Base-by-base conservation (phyloP, 2,113 vertebrate species). In the Ictalurus furcatus region DNA sequence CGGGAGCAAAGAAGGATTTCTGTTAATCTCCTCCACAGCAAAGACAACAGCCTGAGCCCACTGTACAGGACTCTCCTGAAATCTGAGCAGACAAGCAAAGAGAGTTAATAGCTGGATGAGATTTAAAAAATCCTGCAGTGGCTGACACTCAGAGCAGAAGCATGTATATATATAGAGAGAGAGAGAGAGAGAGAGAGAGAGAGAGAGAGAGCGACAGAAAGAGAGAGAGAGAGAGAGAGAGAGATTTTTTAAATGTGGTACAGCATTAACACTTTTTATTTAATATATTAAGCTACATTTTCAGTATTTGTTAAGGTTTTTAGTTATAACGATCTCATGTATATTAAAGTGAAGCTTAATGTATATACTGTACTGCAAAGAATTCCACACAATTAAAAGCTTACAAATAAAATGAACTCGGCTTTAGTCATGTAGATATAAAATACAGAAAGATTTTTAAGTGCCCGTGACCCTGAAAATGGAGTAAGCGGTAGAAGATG, bases 1-100 rank as follows among this genome's bases (percentile, higher is more conserved):
- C 19, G 96, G 96, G 25, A 96, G 91, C 85, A 96, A 89, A 44
- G 74, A 89, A 16, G 87, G 65, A 56, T 91, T 92, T 23, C 71
- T 87, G 91, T 96, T 96, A 84, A 96, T 96, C 92, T 96, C 95
- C 28, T 96, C 95, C 86, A 96, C 86, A 0, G 96, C 95, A 92
- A 95, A 96, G 37, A 95, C 79, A 92, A 96, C 93, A 8, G 94
- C 93, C 69, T 95, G 92, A 19, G 89, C 84, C 88, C 91, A 92
- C 59, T 89, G 92, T 23, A 94, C 84, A 4, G 92, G 34, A 44
- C 88, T 79, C 19, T 89, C 52, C 85, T 95, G 92, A 58, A 95
- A 93, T 84, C 93, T 94, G 84, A 92, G 8, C 9, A 84, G 67
- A 84, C 4, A 90, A 30, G 67, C 1, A 48, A 5, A 63, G 4